phyloP scores from a whole-genome alignment of 2,797 vertebrate species.

The Fratercula arctica region DNA sequence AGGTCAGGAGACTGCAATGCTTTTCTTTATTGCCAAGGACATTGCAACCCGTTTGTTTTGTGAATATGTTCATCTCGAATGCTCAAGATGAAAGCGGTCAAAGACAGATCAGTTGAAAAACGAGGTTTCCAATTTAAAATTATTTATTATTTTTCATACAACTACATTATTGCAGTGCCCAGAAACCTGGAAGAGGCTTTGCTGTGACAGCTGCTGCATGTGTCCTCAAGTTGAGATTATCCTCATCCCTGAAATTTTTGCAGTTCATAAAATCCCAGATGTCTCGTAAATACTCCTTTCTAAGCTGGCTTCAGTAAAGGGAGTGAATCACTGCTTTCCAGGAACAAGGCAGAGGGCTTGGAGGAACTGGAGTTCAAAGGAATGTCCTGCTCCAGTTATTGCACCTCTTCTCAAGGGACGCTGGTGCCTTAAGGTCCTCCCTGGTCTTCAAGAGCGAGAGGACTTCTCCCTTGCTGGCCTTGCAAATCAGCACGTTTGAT shows the following conservation, averaged over 20 bases:
- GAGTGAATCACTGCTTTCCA: background rate
- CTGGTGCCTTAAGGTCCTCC: background rate
- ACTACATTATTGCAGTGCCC: background rate
- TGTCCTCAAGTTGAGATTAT: background rate
- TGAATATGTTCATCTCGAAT: fast-evolving
- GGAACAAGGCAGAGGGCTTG: background rate
- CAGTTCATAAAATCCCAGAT: background rate
- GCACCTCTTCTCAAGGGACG: background rate
- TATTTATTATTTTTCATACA: background rate
- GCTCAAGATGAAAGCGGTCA: background rate
- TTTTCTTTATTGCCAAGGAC: background rate
- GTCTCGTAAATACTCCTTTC: background rate
- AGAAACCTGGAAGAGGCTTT: background rate
- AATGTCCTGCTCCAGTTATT: background rate
- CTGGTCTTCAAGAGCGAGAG: background rate
- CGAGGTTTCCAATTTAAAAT: background rate
- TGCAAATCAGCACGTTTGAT: background rate
- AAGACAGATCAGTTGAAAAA: background rate
- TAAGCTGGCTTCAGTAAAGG: background rate
- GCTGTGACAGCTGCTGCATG: background rate
- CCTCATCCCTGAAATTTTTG: background rate
- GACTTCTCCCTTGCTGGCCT: background rate
- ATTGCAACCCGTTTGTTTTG: background rate
- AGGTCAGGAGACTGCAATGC: background rate
- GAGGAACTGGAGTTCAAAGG: background rate